Evolutionary conservation across 2,113 vertebrate species (phyloP).

Genomic region (Microcebus griseorufus): DNA sequence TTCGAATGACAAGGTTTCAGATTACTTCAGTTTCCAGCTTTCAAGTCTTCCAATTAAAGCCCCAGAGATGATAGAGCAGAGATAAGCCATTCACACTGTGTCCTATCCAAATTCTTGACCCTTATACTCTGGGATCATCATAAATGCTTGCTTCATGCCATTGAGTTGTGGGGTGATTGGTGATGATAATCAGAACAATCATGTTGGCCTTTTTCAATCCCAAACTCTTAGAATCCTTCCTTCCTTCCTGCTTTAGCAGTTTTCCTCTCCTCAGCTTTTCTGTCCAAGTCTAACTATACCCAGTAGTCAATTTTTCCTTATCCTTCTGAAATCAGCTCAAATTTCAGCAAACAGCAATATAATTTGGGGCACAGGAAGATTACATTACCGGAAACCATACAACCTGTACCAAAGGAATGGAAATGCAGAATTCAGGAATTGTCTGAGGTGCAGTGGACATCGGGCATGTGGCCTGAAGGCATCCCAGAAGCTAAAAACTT

Average conservation of each 20-base stretch:
- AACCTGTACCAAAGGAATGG: not conserved
- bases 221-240: not conserved
- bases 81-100: not conserved
- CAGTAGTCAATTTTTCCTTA: not conserved
- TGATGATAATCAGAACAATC: not conserved
- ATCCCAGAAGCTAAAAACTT: not conserved
- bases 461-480: not conserved
- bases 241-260: not conserved
- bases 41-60: not conserved
- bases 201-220: not conserved
- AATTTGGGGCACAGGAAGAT: not conserved
- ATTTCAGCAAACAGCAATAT: not conserved
- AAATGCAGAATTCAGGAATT: not conserved
- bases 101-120: not conserved
- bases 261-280: not conserved
- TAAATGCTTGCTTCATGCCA: not conserved
- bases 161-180: not conserved
- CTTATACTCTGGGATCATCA: not conserved
- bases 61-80: not conserved
- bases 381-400: not conserved
- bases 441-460: not conserved
- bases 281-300: not conserved
- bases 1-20: not conserved
- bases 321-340: not conserved
- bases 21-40: not conserved